phyloP scores from a whole-genome alignment of 2,113 vertebrate genomes.

The Chlorodrepanis virens region DNA sequence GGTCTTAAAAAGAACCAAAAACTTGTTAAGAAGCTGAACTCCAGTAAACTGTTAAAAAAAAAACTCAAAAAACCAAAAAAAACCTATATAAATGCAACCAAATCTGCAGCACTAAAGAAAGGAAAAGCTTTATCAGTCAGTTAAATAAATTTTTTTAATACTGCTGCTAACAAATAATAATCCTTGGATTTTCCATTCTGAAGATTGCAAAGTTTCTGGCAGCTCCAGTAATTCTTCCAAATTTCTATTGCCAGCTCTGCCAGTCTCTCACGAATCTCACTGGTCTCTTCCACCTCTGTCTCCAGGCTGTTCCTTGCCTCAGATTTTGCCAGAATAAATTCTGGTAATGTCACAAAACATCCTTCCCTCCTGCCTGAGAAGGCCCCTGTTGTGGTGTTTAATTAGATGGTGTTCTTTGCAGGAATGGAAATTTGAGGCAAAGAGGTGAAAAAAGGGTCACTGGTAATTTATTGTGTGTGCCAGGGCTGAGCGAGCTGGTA shows the following conservation, averaged over 20 bases:
- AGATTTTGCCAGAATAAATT: slow-evolving; percentile 18
- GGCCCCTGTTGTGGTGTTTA: slow-evolving; percentile 14
- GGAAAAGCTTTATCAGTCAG: background rate
- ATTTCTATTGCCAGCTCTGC: background rate
- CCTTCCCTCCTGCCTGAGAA: background rate
- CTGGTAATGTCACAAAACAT: background rate
- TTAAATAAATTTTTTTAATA: slow-evolving; percentile 1
- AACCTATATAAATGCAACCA: background rate
- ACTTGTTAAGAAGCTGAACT: background rate
- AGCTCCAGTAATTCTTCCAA: background rate
- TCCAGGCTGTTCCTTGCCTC: background rate
- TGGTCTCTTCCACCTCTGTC: background rate
- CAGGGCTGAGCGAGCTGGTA: background rate
- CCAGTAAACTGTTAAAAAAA: background rate
- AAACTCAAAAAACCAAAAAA: no score
- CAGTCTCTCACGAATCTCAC: background rate
- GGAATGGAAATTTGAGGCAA: background rate
- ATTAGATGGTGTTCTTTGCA: background rate
- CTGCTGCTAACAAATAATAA: slow-evolving; percentile 15
- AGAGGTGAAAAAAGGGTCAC: slow-evolving; percentile 15
- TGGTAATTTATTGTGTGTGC: background rate
- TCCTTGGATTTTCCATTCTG: background rate
- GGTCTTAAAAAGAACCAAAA: background rate
- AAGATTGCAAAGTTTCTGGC: background rate
- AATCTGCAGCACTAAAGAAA: background rate